These are phyloP conservation scores for Bucorvus abyssinicus DNA, from an alignment of 2,797 vertebrate species.

Conservation along the genomic window DNA sequence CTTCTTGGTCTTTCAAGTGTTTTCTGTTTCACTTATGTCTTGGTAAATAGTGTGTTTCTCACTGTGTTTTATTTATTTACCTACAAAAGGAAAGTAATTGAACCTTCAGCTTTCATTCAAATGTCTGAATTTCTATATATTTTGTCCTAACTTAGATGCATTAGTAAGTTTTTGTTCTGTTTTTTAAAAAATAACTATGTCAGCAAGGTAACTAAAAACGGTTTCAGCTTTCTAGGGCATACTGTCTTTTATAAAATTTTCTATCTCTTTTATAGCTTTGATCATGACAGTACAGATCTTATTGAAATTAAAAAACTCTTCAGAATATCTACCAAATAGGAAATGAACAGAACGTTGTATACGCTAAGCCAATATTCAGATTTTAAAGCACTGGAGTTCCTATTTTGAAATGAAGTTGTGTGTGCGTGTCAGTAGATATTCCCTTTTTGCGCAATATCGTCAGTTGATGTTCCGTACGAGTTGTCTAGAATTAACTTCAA, in stretches of 20 bases:
- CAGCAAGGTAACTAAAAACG: conserved; percentile 43
- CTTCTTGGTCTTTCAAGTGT: conserved; percentile 80
- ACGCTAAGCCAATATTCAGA: conserved; percentile 22
- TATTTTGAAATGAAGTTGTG: conserved; percentile 69
- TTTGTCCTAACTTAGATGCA: not conserved
- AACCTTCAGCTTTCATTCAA: conserved; percentile 42
- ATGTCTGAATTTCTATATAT: conserved; percentile 42
- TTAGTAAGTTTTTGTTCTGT: conserved; percentile 26
- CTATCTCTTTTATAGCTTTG: conserved; percentile 26
- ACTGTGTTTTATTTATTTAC: conserved; percentile 72
- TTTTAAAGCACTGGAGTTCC: conserved; percentile 26
- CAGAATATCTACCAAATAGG: not conserved
- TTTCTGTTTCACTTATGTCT: conserved; percentile 79
- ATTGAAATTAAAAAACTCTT: not conserved
- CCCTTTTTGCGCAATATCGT: conserved; percentile 69
- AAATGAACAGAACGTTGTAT: not conserved
- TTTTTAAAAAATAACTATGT: not conserved
- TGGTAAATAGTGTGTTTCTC: conserved; percentile 75
- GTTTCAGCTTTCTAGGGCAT: conserved; percentile 1
- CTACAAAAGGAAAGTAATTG: conserved; percentile 66
- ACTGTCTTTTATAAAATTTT: not conserved
- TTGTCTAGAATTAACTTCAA: conserved; percentile 84
- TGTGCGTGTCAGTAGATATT: conserved; percentile 74
- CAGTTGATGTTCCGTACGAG: conserved; percentile 77
- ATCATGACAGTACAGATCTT: not conserved